Evolutionary conservation across 2,797 vertebrate species (phyloP).

Genomic region (Neoniphon sammara): DNA sequence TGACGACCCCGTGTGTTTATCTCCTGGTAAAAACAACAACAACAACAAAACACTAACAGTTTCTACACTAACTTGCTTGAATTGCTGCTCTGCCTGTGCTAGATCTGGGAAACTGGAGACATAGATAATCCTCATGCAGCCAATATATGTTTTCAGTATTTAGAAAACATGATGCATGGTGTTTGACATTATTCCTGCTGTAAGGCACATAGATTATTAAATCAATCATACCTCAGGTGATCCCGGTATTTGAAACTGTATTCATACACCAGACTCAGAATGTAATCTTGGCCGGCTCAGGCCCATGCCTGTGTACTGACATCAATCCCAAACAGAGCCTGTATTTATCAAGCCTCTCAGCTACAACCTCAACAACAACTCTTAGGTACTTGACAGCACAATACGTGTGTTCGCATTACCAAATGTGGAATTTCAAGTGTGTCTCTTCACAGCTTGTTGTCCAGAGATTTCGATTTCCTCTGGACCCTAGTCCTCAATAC

Average conservation of each 20-base stretch:
- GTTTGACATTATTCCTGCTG: neutral
- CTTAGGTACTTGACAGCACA: neutral
- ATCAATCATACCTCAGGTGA: too few relatives aligned
- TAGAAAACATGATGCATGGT: neutral
- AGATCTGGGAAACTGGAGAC: neutral
- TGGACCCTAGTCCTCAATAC: neutral
- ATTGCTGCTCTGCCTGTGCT: conserved; percentile 41
- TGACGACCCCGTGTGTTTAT: conserved; percentile 86
- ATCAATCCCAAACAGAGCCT: neutral
- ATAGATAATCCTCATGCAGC: neutral
- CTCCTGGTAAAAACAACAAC: conserved; percentile 79
- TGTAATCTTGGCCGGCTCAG: neutral
- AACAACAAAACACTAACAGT: conserved; percentile 53
- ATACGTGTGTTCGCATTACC: neutral
- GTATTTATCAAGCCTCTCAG: conserved; percentile 6
- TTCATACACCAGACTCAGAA: neutral
- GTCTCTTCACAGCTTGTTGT: too few relatives aligned
- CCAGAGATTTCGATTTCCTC: too few relatives aligned
- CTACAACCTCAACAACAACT: neutral
- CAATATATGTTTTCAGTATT: neutral
- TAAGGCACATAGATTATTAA: too few relatives aligned
- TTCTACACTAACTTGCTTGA: conserved; percentile 56
- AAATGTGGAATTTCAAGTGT: neutral
- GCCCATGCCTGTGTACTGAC: neutral
- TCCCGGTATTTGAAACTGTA: too few relatives aligned